Percentiles rank a stretch among this genome's conserved stretches.
Conservation (phyloP, 1,140 invertebrate genomes). For the Atta cephalotes region DNA sequence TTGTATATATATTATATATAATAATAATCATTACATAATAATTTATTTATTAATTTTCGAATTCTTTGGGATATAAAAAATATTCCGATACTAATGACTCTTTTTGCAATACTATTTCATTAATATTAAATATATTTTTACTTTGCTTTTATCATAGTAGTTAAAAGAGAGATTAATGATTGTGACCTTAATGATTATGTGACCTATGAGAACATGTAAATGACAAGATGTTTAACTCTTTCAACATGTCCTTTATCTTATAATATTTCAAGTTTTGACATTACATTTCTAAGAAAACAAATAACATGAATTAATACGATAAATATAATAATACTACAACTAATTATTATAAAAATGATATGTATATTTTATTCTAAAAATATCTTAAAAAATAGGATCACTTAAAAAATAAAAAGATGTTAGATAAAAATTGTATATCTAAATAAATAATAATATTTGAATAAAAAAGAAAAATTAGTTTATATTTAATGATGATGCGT, state of each 20-base stretch:
- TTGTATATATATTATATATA: not conserved
- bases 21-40: not conserved
- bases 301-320: not conserved
- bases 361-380: not conserved
- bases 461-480: slow-evolving; percentile 17
- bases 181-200: not conserved
- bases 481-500: not conserved
- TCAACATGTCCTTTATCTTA: not conserved
- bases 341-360: not conserved
- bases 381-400: not conserved
- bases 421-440: not conserved
- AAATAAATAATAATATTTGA: slow-evolving; percentile 13
- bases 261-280: not conserved
- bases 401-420: not conserved
- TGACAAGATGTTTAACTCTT: not conserved
- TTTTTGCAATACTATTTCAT: not conserved
- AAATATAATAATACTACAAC: not conserved
- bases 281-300: slow-evolving; percentile 2
- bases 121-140: slow-evolving; percentile 9
- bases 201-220: not conserved
- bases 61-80: not conserved
- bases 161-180: not conserved
- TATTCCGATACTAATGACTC: not conserved
- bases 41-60: not conserved
- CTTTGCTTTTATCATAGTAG: not conserved